Conservation (phyloP, 2,888 invertebrate genomes). For the Copidosoma aretas region DNA sequence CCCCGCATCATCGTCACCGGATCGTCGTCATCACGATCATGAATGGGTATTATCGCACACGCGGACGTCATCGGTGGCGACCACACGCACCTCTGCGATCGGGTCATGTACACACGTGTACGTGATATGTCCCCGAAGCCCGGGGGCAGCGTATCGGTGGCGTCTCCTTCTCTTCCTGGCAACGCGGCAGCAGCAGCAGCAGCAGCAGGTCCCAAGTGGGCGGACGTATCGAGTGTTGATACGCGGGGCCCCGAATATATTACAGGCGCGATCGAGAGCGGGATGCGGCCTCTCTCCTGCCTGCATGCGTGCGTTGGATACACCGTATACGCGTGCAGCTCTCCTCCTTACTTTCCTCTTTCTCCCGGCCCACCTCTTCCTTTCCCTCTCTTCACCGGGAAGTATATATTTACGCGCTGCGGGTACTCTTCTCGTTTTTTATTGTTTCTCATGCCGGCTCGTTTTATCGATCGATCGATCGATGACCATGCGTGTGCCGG, state of each 20-base stretch:
- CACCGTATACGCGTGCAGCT: neutral
- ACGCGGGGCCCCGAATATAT: neutral
- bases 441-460: no score
- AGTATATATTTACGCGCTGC: neutral
- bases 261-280: constrained; percentile 3
- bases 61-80: neutral
- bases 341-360: constrained; percentile 25
- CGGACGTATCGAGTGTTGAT: constrained; percentile 34
- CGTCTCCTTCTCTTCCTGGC: neutral
- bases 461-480: neutral
- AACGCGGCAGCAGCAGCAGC: no score
- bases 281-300: constrained; percentile 24
- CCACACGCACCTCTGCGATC: neutral
- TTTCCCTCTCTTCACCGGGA: constrained; percentile 16
- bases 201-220: constrained; percentile 19
- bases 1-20: no score
- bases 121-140: no score
- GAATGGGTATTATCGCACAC: neutral
- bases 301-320: neutral
- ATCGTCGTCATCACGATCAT: neutral
- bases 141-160: neutral
- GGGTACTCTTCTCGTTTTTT: neutral
- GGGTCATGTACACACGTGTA: constrained; percentile 14
- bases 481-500: neutral
- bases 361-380: neutral